phyloP scores from a whole-genome alignment of 2,888 invertebrate species.

The Apamea epomidion region DNA sequence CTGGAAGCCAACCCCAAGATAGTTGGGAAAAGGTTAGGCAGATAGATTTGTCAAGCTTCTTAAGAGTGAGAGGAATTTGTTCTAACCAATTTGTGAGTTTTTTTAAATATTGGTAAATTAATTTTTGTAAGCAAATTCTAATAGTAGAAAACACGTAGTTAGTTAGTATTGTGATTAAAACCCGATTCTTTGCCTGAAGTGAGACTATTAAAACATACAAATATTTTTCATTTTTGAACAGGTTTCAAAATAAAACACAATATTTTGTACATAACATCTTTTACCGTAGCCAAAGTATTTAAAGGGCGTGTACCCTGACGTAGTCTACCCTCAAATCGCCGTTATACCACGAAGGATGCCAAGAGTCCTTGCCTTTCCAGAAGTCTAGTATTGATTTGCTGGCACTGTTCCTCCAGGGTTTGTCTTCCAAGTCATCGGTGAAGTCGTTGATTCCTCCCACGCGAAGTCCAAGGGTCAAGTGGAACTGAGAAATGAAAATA shows the following conservation, averaged over 20 bases:
- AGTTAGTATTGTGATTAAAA: too few species aligned
- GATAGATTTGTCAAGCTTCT: too few species aligned
- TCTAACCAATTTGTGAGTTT: too few species aligned
- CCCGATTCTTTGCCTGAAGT: too few species aligned
- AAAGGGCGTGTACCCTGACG: slow-evolving; percentile 89
- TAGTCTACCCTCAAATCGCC: slow-evolving; percentile 91
- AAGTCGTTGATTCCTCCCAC: slow-evolving; percentile 95
- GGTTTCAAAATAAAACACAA: neutral
- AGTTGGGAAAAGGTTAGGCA: too few species aligned
- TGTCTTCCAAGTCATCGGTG: slow-evolving; percentile 90
- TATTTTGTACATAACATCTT: neutral
- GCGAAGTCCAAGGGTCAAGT: slow-evolving; percentile 94
- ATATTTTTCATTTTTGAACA: too few species aligned
- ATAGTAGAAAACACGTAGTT: too few species aligned
- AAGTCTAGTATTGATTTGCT: slow-evolving; percentile 92
- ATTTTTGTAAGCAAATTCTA: too few species aligned
- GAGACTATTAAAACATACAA: too few species aligned
- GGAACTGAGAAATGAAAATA: slow-evolving; percentile 89
- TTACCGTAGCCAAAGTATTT: neutral
- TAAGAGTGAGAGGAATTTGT: too few species aligned
- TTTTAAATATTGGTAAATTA: too few species aligned
- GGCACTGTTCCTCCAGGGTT: slow-evolving; percentile 94
- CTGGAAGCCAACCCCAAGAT: too few species aligned
- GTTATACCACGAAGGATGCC: slow-evolving; percentile 92
- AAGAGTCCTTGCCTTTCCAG: slow-evolving; percentile 90